Base-by-base conservation (phyloP, 2,888 invertebrate genomes). In the Acrobasis consociella region DNA sequence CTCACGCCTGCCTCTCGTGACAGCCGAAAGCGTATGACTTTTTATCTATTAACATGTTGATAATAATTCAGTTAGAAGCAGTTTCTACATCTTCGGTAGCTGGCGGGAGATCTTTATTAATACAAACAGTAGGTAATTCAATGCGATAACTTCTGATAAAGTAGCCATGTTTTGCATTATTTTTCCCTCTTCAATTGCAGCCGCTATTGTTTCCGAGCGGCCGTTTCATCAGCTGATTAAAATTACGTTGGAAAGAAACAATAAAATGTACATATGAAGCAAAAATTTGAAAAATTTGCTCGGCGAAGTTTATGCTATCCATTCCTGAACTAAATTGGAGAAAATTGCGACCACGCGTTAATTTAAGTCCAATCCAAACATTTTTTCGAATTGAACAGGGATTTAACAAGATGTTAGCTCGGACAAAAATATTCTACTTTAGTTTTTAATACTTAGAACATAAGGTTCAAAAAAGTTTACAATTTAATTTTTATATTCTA, bases 31-130 rank as follows among this genome's bases (percentile, higher is more conserved):
- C 73, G 72, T 73, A 42, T 76, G 68, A 66, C 75, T 73, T 75
- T 78, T 88, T 89, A 90, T 89, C 90, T 81, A 82, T 88, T 88
- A 87, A 76, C 86, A 77, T 72, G 76, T 69, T 74, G 89, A 90
- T 90, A 90, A 90, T 74, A 66, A 67, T 63, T 77, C 76, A 73
- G 85, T 77, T 82, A 61, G 61, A 80, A 83, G 83, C 81, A 75
- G 86, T 80, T 82, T 67, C 42, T 77, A 73, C 77, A 73, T 74
- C 75, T 79, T 75, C 69, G 74, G 72, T 72, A 72, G 69, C 70
- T 67, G 71, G 65, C 72, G 71, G 69, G 72, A 71, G 68, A 67
- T 74, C 76, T 71, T 77, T 76, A 62, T 61, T 65, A 62, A 59
- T 62, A 61, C 38, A 66, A 64, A 31, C 22, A 22, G 58, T n/a